Base-by-base conservation (phyloP, 1,140 invertebrate species). In the Drosophila obscura region DNA sequence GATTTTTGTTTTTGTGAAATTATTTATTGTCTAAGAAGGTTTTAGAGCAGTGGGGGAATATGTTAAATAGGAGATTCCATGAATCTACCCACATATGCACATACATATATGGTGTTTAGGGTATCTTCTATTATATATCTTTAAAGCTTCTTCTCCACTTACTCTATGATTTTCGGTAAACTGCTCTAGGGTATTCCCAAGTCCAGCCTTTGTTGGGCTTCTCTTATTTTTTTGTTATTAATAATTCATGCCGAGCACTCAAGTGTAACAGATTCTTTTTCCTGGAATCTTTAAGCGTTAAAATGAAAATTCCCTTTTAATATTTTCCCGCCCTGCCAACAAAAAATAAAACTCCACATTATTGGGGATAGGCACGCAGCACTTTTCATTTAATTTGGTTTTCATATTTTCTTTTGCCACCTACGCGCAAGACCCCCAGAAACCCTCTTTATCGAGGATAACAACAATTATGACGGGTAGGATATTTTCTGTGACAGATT, bases 401-500 rank as follows among this genome's bases (percentile, higher is more conserved):
- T 68, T 13, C 24, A 57, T 49, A 55, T 49, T 57, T 49, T 16
- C 24, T 16, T 26, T 24, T 22, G 31, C 35, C 50, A 8, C 15
- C 16, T 26, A 24, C 26, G 15, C 19, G 8, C 9, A 15, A 4
- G 26, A 26, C 9, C 28, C 19, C 26, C 48, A 53, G 65, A 22
- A 39, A 39, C 35, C 35, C 11, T 22, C 19, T 48, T 48, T 48
- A 22, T 22, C 11, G 16, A 13, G 52, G 16, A 13, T 55, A 19
- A 39, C n/a, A 57, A 56, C 71, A 57, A 63, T 56, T 63, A 31
- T 41, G 51, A 13, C 31, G 26, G 46, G 19, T 5, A 19, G 39
- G 39, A 43, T 58, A 48, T 43, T 58, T 67, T 39, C 35, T 71
- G 53, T 57, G 67, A 67, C 64, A 67, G 45, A 67, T 67, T 71